phyloP scores from a whole-genome alignment of 2,888 invertebrate species.

The Drosophila monieri region DNA sequence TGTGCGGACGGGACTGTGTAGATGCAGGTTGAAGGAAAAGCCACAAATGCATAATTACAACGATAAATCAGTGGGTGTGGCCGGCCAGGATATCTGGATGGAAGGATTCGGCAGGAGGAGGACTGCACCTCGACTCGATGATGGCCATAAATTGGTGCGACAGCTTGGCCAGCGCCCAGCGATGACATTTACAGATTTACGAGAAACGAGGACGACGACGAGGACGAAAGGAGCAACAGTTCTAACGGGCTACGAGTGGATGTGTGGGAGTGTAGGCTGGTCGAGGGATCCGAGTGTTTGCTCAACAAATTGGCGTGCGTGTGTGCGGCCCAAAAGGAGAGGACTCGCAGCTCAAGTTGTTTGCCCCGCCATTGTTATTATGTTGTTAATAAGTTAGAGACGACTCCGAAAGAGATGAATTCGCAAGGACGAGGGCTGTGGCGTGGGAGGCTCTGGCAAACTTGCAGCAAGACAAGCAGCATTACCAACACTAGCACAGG shows the following conservation, averaged over 20 bases:
- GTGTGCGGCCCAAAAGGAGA: slow-evolving; percentile 2
- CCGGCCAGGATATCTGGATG: background rate
- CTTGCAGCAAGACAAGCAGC: slow-evolving; percentile 47
- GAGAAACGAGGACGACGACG: slow-evolving; percentile 31
- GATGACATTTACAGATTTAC: slow-evolving; percentile 66
- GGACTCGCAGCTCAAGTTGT: slow-evolving; percentile 19
- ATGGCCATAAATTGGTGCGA: slow-evolving; percentile 56
- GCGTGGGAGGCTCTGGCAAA: slow-evolving; percentile 38
- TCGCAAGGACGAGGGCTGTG: background rate
- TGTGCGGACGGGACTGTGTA: background rate
- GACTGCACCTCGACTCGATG: slow-evolving; percentile 53
- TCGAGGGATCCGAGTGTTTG: slow-evolving; percentile 38
- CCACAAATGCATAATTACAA: slow-evolving; percentile 36
- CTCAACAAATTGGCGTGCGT: slow-evolving; percentile 63
- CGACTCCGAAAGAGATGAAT: slow-evolving; percentile 44
- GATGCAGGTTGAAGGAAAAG: background rate
- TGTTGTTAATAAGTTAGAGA: slow-evolving; percentile 64
- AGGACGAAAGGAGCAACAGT: slow-evolving; percentile 56
- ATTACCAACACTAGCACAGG: slow-evolving; percentile 27
- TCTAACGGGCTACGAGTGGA: background rate
- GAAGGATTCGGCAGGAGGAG: background rate
- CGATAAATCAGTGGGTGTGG: slow-evolving; percentile 29
- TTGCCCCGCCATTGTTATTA: slow-evolving; percentile 53
- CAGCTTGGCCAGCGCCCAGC: slow-evolving; percentile 33
- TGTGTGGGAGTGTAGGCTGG: background rate